Conservation (phyloP, 2,797 vertebrate genomes). For the Eulemur mongoz region DNA sequence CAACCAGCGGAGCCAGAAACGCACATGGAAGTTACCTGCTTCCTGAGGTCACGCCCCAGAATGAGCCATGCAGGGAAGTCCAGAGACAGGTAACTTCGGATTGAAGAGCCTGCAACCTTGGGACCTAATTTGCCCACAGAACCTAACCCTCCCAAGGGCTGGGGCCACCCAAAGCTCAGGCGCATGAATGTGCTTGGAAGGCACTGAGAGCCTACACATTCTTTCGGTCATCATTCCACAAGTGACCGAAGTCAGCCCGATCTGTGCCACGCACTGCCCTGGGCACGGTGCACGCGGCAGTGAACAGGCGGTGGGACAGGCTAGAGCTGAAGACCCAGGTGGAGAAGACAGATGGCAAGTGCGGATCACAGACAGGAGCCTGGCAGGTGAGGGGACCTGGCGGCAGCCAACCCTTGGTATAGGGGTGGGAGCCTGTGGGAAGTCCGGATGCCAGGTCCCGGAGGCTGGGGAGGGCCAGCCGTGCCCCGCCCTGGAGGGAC, state of each 20-base stretch:
- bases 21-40: too few species aligned
- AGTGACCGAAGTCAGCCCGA: neutral
- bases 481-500: neutral
- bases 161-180: neutral
- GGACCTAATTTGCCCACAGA: neutral
- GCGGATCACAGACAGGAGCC: neutral
- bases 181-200: neutral
- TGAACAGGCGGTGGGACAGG: neutral
- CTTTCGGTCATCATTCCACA: neutral
- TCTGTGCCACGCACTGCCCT: neutral
- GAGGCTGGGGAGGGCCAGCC: neutral
- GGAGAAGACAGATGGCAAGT: neutral
- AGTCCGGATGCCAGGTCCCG: too few species aligned
- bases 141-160: neutral
- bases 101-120: neutral
- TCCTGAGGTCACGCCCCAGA: neutral
- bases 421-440: neutral
- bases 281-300: neutral
- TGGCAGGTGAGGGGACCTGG: neutral
- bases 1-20: neutral
- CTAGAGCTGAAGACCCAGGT: neutral
- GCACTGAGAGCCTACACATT: neutral
- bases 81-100: neutral
- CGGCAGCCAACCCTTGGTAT: neutral
- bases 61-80: neutral